Conservation (phyloP, 2,113 vertebrate species). For the Pogona vitticeps region DNA sequence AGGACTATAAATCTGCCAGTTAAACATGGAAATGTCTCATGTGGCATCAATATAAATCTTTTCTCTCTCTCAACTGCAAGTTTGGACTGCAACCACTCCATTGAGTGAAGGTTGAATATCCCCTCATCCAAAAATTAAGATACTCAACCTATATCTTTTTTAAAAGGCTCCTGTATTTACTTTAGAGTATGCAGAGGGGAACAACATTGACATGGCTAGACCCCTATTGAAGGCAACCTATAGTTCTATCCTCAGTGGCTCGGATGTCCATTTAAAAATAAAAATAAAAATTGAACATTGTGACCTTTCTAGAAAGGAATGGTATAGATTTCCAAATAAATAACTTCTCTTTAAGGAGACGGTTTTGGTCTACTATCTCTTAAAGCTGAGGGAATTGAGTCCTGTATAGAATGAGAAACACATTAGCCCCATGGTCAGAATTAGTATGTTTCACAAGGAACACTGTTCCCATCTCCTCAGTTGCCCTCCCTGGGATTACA, state of each 20-base stretch:
- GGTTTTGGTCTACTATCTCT: not conserved
- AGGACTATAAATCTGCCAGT: too few relatives aligned
- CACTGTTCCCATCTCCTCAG: slow-evolving; percentile 10
- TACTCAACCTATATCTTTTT: too few relatives aligned
- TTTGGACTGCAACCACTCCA: too few relatives aligned
- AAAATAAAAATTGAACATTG: not conserved
- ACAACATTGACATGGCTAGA: not conserved
- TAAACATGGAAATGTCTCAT: too few relatives aligned
- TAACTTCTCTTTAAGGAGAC: not conserved
- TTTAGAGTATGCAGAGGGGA: not conserved
- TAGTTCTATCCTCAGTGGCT: not conserved
- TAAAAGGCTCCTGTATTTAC: too few relatives aligned
- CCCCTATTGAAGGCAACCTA: not conserved
- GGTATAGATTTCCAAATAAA: not conserved
- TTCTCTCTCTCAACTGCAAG: too few relatives aligned
- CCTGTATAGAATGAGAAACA: slow-evolving; percentile 14
- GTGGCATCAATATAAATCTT: too few relatives aligned
- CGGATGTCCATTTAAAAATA: not conserved
- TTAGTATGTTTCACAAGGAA: slow-evolving; percentile 27
- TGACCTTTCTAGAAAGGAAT: not conserved
- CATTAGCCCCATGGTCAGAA: slow-evolving; percentile 33
- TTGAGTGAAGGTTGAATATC: too few relatives aligned
- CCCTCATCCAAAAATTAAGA: too few relatives aligned
- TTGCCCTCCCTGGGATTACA: slow-evolving; percentile 36
- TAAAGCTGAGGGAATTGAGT: not conserved